Evolutionary conservation across 35 echinoderm and acorn worm genomes (phyloP).

Genomic region (Heliocidaris tuberculata): DNA sequence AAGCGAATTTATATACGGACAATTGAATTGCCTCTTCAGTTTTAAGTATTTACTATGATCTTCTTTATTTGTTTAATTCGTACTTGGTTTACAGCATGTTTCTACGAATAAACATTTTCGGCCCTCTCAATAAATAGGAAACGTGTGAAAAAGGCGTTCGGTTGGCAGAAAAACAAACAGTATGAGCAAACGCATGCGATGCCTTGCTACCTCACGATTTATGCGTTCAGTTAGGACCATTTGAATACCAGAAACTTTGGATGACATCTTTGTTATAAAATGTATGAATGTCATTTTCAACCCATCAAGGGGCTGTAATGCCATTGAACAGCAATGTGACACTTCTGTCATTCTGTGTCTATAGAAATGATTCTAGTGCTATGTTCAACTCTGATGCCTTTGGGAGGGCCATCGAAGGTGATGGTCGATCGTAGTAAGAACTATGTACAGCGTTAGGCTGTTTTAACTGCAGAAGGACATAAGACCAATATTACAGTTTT

Average conservation of each 20-base stretch:
- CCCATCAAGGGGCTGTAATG: neutral
- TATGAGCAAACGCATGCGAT: conserved; percentile 15
- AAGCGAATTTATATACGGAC: neutral
- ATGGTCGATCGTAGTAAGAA: neutral
- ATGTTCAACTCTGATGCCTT: no score
- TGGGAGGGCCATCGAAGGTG: neutral
- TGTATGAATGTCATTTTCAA: neutral
- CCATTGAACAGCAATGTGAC: neutral
- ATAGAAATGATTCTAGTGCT: neutral
- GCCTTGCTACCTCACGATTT: neutral
- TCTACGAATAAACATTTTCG: conserved; percentile 3
- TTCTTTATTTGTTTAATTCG: neutral
- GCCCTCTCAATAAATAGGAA: neutral
- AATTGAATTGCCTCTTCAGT: neutral
- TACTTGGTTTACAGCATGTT: conserved; percentile 4
- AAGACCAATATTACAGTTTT: neutral
- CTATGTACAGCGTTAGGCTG: neutral
- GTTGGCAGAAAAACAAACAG: neutral
- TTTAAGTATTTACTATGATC: conserved; percentile 19
- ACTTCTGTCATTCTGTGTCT: no score
- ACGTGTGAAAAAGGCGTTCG: neutral
- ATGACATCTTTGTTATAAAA: neutral
- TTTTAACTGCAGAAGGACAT: neutral
- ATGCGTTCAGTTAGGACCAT: neutral
- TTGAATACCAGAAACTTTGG: neutral